These are phyloP conservation scores for Kryptolebias ocellatus DNA, from an alignment of 2,797 vertebrate species.

Conservation along the genomic window DNA sequence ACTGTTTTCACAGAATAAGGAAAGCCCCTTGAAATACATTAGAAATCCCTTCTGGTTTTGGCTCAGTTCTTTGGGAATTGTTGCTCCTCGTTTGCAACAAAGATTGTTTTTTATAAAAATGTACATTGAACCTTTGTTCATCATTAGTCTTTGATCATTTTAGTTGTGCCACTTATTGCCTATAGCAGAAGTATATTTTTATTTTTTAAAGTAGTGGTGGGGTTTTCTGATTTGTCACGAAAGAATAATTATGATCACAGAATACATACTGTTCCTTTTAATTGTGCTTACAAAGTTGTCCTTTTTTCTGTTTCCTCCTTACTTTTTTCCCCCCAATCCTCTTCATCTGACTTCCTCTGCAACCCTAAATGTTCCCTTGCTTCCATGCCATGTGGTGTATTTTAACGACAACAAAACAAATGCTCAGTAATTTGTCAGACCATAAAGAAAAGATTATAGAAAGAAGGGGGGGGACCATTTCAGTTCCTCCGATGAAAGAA, in stretches of 20 bases:
- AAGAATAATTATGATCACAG: constrained; percentile 33
- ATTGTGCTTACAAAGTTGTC: constrained; percentile 17
- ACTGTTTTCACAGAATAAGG: neutral
- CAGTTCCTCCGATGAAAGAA: constrained; percentile 6
- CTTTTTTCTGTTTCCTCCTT: constrained; percentile 16
- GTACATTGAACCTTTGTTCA: neutral
- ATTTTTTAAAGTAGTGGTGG: constrained; percentile 10
- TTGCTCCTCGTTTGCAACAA: neutral
- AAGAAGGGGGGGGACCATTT: neutral
- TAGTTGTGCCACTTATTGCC: neutral
- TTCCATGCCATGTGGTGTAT: neutral
- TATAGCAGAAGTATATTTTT: constrained; percentile 2
- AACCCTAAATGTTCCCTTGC: constrained; percentile 4
- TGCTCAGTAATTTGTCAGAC: constrained; percentile 30
- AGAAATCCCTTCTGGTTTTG: neutral
- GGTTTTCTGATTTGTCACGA: constrained; percentile 3
- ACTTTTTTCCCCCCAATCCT: constrained; percentile 21
- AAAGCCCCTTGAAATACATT: neutral
- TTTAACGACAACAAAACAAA: constrained; percentile 48
- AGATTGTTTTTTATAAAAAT: neutral
- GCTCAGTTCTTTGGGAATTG: neutral
- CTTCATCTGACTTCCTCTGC: constrained; percentile 24
- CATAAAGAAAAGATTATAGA: constrained; percentile 3
- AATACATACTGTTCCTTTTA: constrained; percentile 16
- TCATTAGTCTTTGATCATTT: constrained; percentile 23